Conservation (phyloP, 2,888 invertebrate genomes). For the Stegana nigrithorax region DNA sequence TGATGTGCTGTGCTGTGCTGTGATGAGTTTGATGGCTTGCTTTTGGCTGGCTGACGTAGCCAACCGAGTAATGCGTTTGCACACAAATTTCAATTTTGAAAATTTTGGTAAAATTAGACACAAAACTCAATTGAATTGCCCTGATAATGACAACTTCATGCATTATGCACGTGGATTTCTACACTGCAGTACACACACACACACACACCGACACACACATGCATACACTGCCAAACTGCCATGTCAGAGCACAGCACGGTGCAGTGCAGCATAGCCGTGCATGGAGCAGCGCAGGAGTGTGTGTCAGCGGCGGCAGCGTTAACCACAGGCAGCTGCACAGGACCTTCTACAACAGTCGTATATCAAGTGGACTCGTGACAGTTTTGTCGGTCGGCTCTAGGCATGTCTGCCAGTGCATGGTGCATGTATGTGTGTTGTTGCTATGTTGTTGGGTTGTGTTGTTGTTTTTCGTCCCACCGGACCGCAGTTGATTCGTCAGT, state of each 20-base stretch:
- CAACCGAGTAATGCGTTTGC: no score
- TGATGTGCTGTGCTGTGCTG: no score
- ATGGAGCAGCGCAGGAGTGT: no score
- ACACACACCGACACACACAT: slow-evolving; percentile 29
- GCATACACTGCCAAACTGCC: not conserved
- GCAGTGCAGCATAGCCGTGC: not conserved
- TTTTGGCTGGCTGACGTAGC: no score
- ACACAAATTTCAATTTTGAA: slow-evolving; percentile 47
- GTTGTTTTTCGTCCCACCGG: not conserved
- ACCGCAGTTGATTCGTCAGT: slow-evolving; percentile 49
- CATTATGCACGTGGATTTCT: slow-evolving; percentile 56
- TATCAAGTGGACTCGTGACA: not conserved
- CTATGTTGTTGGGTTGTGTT: not conserved
- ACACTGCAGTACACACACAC: no score
- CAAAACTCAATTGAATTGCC: slow-evolving; percentile 60
- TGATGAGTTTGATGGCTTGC: no score
- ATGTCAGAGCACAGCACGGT: not conserved
- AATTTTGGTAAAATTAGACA: slow-evolving; percentile 49
- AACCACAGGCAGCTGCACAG: not conserved
- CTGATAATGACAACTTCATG: slow-evolving; percentile 60
- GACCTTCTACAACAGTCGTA: not conserved
- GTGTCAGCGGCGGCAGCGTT: no score
- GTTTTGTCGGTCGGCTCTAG: no score
- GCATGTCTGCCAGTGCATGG: no score
- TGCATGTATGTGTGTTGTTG: not conserved